Evolutionary conservation across 1,140 invertebrate species (phyloP).

Genomic region (Metaphire vulgaris): DNA sequence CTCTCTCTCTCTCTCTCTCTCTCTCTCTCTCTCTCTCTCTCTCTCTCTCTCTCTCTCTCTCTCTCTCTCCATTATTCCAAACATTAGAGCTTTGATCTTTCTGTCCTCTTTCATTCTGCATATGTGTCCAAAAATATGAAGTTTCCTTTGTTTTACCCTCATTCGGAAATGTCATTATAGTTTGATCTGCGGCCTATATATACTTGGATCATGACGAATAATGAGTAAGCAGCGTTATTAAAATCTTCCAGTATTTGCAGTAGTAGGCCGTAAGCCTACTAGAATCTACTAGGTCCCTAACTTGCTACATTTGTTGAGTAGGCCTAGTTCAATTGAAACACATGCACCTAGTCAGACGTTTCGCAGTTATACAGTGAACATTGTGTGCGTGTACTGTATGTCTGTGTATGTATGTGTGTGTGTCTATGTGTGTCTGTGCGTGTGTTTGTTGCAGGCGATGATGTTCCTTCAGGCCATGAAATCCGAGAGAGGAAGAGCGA

Average conservation of each 20-base stretch:
- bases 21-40: neutral
- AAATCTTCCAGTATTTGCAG: neutral
- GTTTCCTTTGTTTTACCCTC: neutral
- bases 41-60: neutral
- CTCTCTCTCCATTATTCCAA: too few species aligned
- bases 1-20: neutral
- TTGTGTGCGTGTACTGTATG: too few species aligned
- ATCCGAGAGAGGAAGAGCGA: slow-evolving; percentile 20
- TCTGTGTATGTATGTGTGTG: too few species aligned
- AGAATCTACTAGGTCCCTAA: neutral
- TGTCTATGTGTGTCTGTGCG: too few species aligned
- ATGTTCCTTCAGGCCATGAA: slow-evolving; percentile 16
- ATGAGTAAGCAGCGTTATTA: neutral
- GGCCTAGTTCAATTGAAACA: too few species aligned
- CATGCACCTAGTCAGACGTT: too few species aligned
- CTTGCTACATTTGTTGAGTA: neutral
- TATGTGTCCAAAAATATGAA: too few species aligned
- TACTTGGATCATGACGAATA: neutral
- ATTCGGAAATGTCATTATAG: neutral
- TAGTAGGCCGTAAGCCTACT: neutral
- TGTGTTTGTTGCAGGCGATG: too few species aligned
- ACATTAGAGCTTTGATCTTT: too few species aligned
- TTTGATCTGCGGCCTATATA: neutral
- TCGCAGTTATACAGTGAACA: too few species aligned
- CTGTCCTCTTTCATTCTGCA: too few species aligned